Evolutionary conservation across 2,797 vertebrate species (phyloP), one percentile per base, ranked within the genome.

Genomic region (Pseudotriccus pelzelni): DNA sequence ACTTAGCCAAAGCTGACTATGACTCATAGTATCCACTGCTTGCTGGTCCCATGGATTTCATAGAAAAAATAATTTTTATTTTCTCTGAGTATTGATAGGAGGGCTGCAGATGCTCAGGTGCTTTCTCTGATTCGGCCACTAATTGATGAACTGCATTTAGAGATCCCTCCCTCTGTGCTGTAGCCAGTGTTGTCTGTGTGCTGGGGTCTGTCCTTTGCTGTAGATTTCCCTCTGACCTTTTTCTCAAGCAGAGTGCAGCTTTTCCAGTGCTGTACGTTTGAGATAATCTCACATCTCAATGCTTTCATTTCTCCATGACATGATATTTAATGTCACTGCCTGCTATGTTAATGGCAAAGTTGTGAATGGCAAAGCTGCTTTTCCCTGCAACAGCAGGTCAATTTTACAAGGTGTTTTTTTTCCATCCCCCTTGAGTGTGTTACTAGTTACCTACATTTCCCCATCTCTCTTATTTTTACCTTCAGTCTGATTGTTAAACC

Each of bases 171-270:
- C 27, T 83, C n/a, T 39, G 17, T 32, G 19, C 78, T 78, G 36
- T 4, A 46, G 74, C 39, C 63, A 87, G 14, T 5, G 0, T 50
- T 75, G 12, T 16, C 49, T 47, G 2, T 14, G 20, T 9, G 1
- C 0, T 75, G 63, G 21, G 15, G 36, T 72, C 62, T 90, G 63
- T n/a, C 69, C 46, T 80, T 75, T 72, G 62, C 50, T 69, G 28
- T 68, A 50, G 46, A 43, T 87, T 91, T 94, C 81, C 18, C 53
- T 77, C 67, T 85, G 68, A 87, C 81, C 67, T 83, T 96, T 93
- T 39, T 30, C 68, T 58, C 56, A 53, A 74, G 53, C 64, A 87
- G 43, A 93, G 27, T 6, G 2, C 20, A 78, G n/a, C 43, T 92
- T 92, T 89, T 77, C 84, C 66, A 47, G 39, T 32, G 28, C 64